Base-by-base conservation (phyloP, 2,113 vertebrate species). In the Ictalurus punctatus region DNA sequence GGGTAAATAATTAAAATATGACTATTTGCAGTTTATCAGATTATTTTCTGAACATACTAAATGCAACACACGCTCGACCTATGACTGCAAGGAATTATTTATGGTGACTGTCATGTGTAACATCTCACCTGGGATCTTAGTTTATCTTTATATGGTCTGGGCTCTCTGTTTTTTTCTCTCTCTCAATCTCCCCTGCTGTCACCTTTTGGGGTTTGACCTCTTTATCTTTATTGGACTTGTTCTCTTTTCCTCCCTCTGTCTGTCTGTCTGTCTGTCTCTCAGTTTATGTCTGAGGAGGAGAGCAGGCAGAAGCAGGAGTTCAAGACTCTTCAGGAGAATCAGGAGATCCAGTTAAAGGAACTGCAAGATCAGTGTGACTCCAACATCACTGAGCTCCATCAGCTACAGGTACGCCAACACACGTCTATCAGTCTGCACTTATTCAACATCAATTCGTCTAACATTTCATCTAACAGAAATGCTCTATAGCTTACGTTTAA, bases 301-400 rank as follows among this genome's bases (percentile, higher is more conserved):
- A 65, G 3, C 16, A 81, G 78, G 67, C 95, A 94, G 91, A 93
- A 91, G 37, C 88, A 76, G 25, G 92, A 93, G 86, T 58, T 8
- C 12, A 92, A 87, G 83, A 56, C 7, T 19, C 93, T 94, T 84
- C 93, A 92, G 92, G 89, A 93, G 76, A 90, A 61, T 78, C 94
- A 95, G 21, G 90, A 86, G 12, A 58, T 85, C 67, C 90, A 94
- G 86, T 37, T 94, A 21, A 91, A 87, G 86, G 91, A 91, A 34
- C 85, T 94, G 4, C 93, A 94, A 91, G 92, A 93, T 76, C 94
- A 94, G 87, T 94, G 94, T 37, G 94, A 94, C 0, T 87, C 84
- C 87, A 96, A 83, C 84, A 81, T 91, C 69, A 83, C 56, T 0
- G 95, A 96, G 84, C 92, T 96, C 87, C 92, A 94, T 85, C 95